These are phyloP conservation scores for Heliconius nattereri DNA, from an alignment of 1,140 invertebrate genomes.

Conservation along the genomic window DNA sequence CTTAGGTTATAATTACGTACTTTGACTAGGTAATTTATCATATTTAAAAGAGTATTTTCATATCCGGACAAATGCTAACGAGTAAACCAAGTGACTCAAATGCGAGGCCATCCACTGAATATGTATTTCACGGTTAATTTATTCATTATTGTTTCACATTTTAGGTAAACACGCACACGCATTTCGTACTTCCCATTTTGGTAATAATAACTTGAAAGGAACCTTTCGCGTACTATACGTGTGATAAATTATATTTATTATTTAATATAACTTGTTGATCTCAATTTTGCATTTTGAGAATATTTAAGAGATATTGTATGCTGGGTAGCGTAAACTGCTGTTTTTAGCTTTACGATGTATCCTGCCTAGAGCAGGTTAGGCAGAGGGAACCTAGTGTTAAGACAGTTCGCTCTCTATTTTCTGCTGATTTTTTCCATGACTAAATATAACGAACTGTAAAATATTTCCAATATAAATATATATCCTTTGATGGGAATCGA, in stretches of 20 bases:
- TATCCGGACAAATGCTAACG: slow-evolving; percentile 7
- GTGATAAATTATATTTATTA: background rate
- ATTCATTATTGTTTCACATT: slow-evolving; percentile 37
- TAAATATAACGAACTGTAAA: no score
- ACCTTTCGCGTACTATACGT: background rate
- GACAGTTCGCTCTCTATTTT: no score
- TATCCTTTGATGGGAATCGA: no score
- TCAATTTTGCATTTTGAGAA: background rate
- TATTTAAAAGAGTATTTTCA: background rate
- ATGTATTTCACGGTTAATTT: slow-evolving; percentile 34
- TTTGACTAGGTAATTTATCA: background rate
- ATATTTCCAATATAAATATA: no score
- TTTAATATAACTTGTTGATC: background rate
- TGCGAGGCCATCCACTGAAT: slow-evolving; percentile 20
- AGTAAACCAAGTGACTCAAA: slow-evolving; percentile 27
- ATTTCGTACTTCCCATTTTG: slow-evolving; percentile 26
- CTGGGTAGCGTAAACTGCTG: no score
- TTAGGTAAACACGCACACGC: slow-evolving; percentile 32
- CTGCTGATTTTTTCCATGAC: no score
- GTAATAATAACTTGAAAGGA: slow-evolving; percentile 25
- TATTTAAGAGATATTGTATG: background rate
- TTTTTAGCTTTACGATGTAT: no score
- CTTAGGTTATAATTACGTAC: no score
- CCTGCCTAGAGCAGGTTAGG: no score
- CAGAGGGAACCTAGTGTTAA: no score